Evolutionary conservation across 35 echinoderm and acorn worm species (phyloP).

Genomic region (Anneissia japonica): DNA sequence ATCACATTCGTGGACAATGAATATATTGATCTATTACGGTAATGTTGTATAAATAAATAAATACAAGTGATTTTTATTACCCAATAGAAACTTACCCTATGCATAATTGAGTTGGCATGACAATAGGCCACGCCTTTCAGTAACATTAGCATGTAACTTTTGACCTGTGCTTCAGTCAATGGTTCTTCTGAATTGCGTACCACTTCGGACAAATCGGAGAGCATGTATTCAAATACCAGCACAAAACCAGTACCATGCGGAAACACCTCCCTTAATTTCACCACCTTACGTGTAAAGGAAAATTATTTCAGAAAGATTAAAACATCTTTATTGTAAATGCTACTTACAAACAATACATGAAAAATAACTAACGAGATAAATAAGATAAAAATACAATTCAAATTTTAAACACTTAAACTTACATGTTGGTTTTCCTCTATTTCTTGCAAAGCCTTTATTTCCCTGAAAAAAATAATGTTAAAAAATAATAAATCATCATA

Average conservation of each 20-base stretch:
- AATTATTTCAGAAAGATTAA: too few species aligned
- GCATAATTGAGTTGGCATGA: constrained; percentile 99
- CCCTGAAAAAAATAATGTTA: constrained; percentile 35
- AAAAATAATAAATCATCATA: not conserved
- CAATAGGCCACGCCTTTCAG: constrained; percentile 89
- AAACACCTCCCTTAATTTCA: constrained; percentile 87
- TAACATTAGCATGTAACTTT: constrained; percentile 98
- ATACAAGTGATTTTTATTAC: too few species aligned
- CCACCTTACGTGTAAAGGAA: too few species aligned
- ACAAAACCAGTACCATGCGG: constrained; percentile 94
- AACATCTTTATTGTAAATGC: too few species aligned
- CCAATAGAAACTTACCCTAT: constrained; percentile 49
- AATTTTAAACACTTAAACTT: too few species aligned
- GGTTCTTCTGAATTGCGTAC: constrained; percentile 71
- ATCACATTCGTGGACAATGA: too few species aligned
- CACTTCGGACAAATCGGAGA: constrained; percentile 89
- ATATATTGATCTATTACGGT: too few species aligned
- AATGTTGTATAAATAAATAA: too few species aligned
- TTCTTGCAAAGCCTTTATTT: constrained; percentile 98
- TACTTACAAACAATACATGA: too few species aligned
- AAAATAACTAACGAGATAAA: too few species aligned
- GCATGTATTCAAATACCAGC: constrained; percentile 91
- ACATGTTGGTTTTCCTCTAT: constrained; percentile 98
- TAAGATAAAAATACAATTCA: too few species aligned
- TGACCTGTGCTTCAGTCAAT: constrained; percentile 87